Evolutionary conservation across 1,140 invertebrate species (phyloP), one percentile per base, ranked within the genome.

Genomic region (Drosophila lacertosa): DNA sequence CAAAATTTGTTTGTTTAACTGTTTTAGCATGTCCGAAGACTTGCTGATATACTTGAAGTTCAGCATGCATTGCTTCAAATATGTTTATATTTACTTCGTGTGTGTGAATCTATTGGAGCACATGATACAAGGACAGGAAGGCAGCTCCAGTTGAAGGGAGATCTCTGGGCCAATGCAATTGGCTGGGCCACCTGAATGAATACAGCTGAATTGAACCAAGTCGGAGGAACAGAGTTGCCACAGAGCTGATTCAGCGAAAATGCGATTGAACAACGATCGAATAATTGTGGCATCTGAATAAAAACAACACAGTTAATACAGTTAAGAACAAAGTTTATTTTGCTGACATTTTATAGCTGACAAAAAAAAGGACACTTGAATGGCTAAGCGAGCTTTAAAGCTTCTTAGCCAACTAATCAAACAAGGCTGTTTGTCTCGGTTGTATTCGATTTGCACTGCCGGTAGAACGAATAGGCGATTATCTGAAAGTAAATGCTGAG

Each of bases 61-160:
- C 48, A 80, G 79, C 71, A 84, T 83, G 59, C 45, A 84, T 39
- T 83, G 79, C 63, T 72, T 83, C 39, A 84, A 72, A 53, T 72
- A 72, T 26, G 65, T 84, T 5, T 72, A 75, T 18, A 71, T 84
- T 7, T 83, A 83, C 29, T 84, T 82, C 74, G 65, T 83, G 10
- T 83, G 80, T 39, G 80, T 83, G 3, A 71, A 84, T 50, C 13
- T 83, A 26, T 57, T 83, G 48, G 79, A 83, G 48, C 54, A 65
- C 10, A 10, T 79, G 0, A 37, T 84, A 4, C 58, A 74, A 29
- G n/a, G 37, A n/a, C 51, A 66, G 3, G 69, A 82, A 1, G 33
- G 33, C 1, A 54, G 16, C 9, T 22, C 66, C 24, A 37, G 42
- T 11, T 78, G 35, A 77, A 9, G 6, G 2, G 16, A 35, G n/a